Evolutionary conservation across 2,797 vertebrate genomes (phyloP).

Genomic region (Acrossocheilus fasciatus): DNA sequence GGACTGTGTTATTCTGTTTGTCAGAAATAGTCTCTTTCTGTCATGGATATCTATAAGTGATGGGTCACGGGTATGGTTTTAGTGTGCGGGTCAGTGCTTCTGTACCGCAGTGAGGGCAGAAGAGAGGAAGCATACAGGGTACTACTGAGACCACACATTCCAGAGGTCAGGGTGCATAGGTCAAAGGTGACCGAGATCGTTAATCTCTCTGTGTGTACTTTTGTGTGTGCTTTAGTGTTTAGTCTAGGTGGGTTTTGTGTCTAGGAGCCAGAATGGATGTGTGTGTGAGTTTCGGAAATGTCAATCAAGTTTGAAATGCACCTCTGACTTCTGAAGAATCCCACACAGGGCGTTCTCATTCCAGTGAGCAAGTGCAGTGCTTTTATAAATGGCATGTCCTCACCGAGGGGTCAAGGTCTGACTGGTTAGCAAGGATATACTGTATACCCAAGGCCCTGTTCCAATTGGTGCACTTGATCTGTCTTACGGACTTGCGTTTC

Average conservation of each 20-base stretch:
- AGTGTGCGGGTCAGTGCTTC: constrained; percentile 40
- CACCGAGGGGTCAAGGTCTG: constrained; percentile 35
- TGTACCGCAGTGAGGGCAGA: constrained; percentile 25
- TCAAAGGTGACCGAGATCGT: constrained; percentile 50
- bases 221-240: constrained; percentile 50
- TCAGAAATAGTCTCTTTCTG: not conserved
- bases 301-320: constrained; percentile 57
- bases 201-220: constrained; percentile 44
- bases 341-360: constrained; percentile 45
- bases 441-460: constrained; percentile 16
- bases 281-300: constrained; percentile 49
- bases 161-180: constrained; percentile 51
- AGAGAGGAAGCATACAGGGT: constrained; percentile 17
- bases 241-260: constrained; percentile 40
- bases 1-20: constrained; percentile 59
- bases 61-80: constrained; percentile 29
- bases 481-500: not conserved
- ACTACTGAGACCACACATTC: constrained; percentile 53
- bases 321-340: constrained; percentile 62
- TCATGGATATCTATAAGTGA: not conserved
- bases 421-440: constrained; percentile 13
- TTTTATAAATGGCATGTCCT: constrained; percentile 59
- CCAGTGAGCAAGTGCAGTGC: constrained; percentile 49
- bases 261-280: constrained; percentile 8
- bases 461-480: not conserved